Evolutionary conservation across 2,797 vertebrate genomes (phyloP).

Genomic region (Schizopygopsis pylzovi): DNA sequence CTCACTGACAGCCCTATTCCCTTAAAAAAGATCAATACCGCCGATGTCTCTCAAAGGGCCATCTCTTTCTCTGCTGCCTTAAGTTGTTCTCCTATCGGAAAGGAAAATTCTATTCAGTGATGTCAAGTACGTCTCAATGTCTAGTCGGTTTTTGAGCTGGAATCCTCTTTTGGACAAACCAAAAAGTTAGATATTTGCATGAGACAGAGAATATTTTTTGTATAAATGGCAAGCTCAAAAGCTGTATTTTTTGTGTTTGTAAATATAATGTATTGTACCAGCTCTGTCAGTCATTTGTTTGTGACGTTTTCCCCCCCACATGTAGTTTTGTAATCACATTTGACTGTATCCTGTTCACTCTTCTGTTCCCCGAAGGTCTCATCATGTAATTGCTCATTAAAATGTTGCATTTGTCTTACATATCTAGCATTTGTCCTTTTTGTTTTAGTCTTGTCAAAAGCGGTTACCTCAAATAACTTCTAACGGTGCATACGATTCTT

Average conservation of each 20-base stretch:
- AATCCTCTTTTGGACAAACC: constrained; percentile 59
- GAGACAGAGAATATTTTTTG: constrained; percentile 65
- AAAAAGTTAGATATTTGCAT: constrained; percentile 65
- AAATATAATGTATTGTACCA: constrained; percentile 61
- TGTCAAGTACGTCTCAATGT: constrained; percentile 54
- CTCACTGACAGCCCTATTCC: constrained; percentile 39
- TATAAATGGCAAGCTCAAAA: constrained; percentile 61
- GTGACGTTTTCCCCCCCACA: background rate
- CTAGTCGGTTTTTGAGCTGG: constrained; percentile 56
- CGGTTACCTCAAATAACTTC: constrained; percentile 33
- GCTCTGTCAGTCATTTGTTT: constrained; percentile 30
- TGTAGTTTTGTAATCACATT: constrained; percentile 21
- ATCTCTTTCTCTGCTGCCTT: constrained; percentile 68
- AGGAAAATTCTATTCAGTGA: constrained; percentile 59
- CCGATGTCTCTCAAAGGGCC: constrained; percentile 54
- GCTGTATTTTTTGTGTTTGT: constrained; percentile 61
- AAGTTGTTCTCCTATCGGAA: constrained; percentile 62
- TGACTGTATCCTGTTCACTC: constrained; percentile 19
- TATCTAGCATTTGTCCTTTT: constrained; percentile 27
- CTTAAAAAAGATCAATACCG: constrained; percentile 43
- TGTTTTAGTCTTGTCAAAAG: constrained; percentile 12
- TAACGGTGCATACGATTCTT: constrained; percentile 13
- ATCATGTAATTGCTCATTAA: constrained; percentile 54
- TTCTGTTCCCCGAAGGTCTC: background rate
- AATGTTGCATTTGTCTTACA: constrained; percentile 51